phyloP scores from a whole-genome alignment of 1,140 invertebrate species.

The Bombus difficillimus region DNA sequence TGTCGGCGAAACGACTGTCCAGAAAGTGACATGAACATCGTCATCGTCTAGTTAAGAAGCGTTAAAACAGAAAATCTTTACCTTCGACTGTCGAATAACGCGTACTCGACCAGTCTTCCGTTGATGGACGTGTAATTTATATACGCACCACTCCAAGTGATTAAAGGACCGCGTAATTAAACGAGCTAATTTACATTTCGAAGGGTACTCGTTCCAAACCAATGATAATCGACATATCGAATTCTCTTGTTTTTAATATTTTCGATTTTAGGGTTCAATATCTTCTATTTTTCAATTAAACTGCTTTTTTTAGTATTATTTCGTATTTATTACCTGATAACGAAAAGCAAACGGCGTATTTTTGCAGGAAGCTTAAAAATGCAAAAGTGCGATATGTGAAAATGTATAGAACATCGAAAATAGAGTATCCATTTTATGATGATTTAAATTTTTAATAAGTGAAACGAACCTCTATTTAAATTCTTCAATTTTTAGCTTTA shows the following conservation, averaged over 20 bases:
- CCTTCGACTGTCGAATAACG: background rate
- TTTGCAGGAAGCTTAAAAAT: too few relatives aligned
- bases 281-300: too few relatives aligned
- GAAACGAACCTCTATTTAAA: too few relatives aligned
- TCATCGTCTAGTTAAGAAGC: conserved; percentile 32
- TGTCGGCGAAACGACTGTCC: conserved; percentile 50
- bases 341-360: too few relatives aligned
- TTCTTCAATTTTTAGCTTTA: too few relatives aligned
- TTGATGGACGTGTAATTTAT: conserved; percentile 19
- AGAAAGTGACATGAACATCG: conserved; percentile 41
- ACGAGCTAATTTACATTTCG: background rate
- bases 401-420: too few relatives aligned
- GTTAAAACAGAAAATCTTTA: conserved; percentile 20
- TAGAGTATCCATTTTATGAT: too few relatives aligned
- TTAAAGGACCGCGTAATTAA: conserved; percentile 11
- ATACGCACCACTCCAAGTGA: background rate
- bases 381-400: too few relatives aligned
- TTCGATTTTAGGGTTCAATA: background rate
- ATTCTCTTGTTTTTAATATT: background rate
- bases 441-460: too few relatives aligned
- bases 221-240: background rate
- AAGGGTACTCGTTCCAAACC: background rate
- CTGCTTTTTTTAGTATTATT: too few relatives aligned
- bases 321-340: too few relatives aligned
- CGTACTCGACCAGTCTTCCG: background rate